Base-by-base conservation (phyloP, 23 tunicate genomes). In the Phallusia fumigata region DNA sequence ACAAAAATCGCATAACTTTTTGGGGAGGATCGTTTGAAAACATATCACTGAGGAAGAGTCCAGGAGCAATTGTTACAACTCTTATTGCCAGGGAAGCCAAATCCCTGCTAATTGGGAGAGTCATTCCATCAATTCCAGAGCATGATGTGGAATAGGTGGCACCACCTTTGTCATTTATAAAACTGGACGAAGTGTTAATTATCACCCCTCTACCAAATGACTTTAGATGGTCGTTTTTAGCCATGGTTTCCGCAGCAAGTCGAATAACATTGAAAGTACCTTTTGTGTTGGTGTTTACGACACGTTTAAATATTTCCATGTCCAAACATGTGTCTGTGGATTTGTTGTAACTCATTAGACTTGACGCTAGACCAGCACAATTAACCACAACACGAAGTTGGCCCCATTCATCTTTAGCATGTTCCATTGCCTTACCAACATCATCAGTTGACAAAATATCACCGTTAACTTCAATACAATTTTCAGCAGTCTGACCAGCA, bases 221-320 rank as follows among this genome's bases (percentile, higher is more conserved):
- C 18, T 72, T 75, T 19, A 58, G 82, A 0, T 74, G 35, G 49
- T 85, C 80, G 64, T 88, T 88, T 65, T 86, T 69, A 69, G 83
- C 75, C 97, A 97, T 97, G n/a, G 12, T 83, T 73, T 76, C 53
- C 0, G 88, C 81, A 32, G 87, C 89, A 44, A 94, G 86, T 10
- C 97, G 86, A 24, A 87, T 81, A 51, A 97, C 90, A 88, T 97
- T 92, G 81, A 97, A 91, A 21, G 91, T 85, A 21, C 99, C 99
- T 31, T 44, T 33, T 3, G 93, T 77, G 79, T 97, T 97, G 0
- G 81, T 80, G 34, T 87, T 30, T n/a, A 97, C 49, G 19, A 88
- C 82, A 0, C 75, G 34, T 52, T 86, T 19, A 64, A 92, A 85
- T 26, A 79, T 75, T 19, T 92, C 83, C 73, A 82, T 18, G 31